Conservation (phyloP, 2,888 invertebrate species). For the Isoperla grammatica region DNA sequence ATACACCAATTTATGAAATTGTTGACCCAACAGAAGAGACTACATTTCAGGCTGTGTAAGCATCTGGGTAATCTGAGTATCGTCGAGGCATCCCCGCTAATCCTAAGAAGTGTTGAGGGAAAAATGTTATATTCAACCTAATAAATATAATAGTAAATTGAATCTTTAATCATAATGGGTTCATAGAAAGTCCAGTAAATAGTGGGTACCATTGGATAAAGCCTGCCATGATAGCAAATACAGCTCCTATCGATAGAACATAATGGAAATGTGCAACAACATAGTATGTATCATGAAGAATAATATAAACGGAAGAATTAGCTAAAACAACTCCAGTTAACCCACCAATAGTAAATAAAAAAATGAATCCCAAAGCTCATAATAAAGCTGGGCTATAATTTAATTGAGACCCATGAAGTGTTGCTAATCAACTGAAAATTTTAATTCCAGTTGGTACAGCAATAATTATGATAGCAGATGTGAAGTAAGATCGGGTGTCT, state of each 20-base stretch:
- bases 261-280: constrained; percentile 80
- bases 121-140: constrained; percentile 58
- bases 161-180: constrained; percentile 55
- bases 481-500: constrained; percentile 78
- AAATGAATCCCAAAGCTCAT: constrained; percentile 63
- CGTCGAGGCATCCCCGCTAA: constrained; percentile 69
- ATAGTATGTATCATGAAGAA: constrained; percentile 77
- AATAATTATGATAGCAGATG: constrained; percentile 81
- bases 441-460: constrained; percentile 64
- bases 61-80: constrained; percentile 66
- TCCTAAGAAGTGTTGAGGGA: constrained; percentile 50
- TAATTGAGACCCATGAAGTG: constrained; percentile 41
- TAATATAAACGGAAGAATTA: constrained; percentile 71
- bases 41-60: constrained; percentile 60
- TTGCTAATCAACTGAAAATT: constrained; percentile 48
- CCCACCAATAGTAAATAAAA: constrained; percentile 71
- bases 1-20: constrained; percentile 54
- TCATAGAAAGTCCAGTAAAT: constrained; percentile 57
- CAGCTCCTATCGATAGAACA: constrained; percentile 71
- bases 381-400: constrained; percentile 41
- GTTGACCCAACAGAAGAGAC: constrained; percentile 60
- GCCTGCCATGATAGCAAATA: constrained; percentile 71
- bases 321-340: constrained; percentile 57
- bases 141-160: constrained; percentile 68
- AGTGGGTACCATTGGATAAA: constrained; percentile 66